Base-by-base conservation (phyloP, 1,140 invertebrate species). In the Cotesia chilonis region DNA sequence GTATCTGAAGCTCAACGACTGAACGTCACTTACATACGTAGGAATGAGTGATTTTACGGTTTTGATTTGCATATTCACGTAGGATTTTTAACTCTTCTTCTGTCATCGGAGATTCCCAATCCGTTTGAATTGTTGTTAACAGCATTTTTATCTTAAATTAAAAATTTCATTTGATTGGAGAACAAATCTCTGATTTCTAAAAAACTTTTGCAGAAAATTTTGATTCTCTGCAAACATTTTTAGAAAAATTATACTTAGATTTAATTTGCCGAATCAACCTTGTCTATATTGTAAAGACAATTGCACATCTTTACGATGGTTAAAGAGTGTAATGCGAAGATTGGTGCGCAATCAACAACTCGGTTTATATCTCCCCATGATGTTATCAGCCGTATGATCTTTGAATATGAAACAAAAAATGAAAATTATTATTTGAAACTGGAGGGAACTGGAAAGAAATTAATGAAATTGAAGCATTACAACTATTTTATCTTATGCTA, bases 1-100 rank as follows among this genome's bases (percentile, higher is more conserved):
- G 36, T 6, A 70, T 63, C 10, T 35, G 67, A 70, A 57, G 59
- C 4, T 7, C 14, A 14, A 0, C 5, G 1, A 70, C 4, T 38
- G 66, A 14, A 20, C 37, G 52, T 63, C 47, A 61, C 63, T 72
- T 36, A 72, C 70, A 71, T 57, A 71, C 66, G 20, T 72, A 67
- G 12, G 20, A n/a, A 36, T 67, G 70, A 1, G 64, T 67, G 1
- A 72, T 35, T 55, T 5, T 59, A 51, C 70, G 38, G 10, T 60
- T 67, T 4, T 72, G 1, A 20, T 54, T 51, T 55, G 28, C 70
- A 66, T 71, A 37, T 7, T 14, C 66, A 4, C 54, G 5, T 35
- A 71, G 28, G 20, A 71, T 71, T 57, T 71, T 5, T 12, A 66
- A 36, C 9, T 71, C 70, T 10, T 1, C 35, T 12, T 36, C 4